phyloP scores from a whole-genome alignment of 1,140 invertebrate species.

The Belonocnema kinseyi region DNA sequence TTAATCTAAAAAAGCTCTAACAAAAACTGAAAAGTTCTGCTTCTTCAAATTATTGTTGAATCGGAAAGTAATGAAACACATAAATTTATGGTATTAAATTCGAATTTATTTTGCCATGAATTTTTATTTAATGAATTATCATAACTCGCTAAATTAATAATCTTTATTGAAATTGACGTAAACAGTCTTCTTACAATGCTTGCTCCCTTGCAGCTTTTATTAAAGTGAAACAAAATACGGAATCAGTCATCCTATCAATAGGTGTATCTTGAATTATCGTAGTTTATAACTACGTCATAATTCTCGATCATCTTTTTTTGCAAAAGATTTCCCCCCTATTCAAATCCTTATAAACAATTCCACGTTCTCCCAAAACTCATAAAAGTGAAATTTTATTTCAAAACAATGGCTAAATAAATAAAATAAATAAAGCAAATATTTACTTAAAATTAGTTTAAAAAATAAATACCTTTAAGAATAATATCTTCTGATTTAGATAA shows the following conservation, averaged over 20 bases:
- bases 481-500: no score
- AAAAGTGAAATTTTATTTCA: conserved; percentile 33
- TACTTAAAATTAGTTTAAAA: no score
- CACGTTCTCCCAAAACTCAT: conserved; percentile 22
- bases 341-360: conserved; percentile 40
- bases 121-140: conserved; percentile 61
- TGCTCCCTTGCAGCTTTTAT: conserved; percentile 67
- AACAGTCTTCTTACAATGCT: conserved; percentile 74
- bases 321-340: conserved; percentile 38
- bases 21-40: no score
- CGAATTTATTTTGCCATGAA: conserved; percentile 62
- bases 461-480: no score
- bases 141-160: conserved; percentile 65
- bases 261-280: conserved; percentile 51
- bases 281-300: conserved; percentile 44
- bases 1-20: no score
- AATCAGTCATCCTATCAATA: conserved; percentile 65
- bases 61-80: background rate
- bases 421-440: no score
- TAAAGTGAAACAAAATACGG: conserved; percentile 64
- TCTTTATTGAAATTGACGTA: conserved; percentile 73
- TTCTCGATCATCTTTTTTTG: background rate
- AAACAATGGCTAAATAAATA: background rate
- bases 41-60: background rate
- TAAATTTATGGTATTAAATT: conserved; percentile 58